Conservation (phyloP, 2,888 invertebrate genomes). For the Polymixis lichenea region DNA sequence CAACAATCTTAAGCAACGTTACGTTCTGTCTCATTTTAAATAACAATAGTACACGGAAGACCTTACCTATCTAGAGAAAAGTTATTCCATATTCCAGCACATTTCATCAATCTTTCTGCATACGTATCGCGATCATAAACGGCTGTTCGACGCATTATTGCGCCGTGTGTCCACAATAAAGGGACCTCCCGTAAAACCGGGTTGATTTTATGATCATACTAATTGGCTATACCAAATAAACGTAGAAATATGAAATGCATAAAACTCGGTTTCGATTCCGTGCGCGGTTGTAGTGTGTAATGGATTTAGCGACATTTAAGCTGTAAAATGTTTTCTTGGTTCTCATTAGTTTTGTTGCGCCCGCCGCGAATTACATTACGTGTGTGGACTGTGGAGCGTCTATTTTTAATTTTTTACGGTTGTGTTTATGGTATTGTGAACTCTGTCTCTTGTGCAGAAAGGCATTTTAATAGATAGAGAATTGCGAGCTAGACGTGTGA, state of each 20-base stretch:
- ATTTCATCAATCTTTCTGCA: conserved; percentile 40
- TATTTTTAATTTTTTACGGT: conserved; percentile 53
- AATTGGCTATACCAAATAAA: conserved; percentile 86
- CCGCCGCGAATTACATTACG: no score
- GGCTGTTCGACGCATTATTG: conserved; percentile 59
- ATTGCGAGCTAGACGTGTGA: conserved; percentile 53
- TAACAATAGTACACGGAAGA: conserved; percentile 52
- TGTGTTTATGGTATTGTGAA: conserved; percentile 64
- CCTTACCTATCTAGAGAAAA: conserved; percentile 17
- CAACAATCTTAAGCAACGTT: conserved; percentile 11
- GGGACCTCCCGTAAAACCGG: conserved; percentile 81
- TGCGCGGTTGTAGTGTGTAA: conserved; percentile 63
- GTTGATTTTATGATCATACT: conserved; percentile 82
- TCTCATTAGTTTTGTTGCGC: conserved; percentile 64
- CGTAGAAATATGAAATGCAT: conserved; percentile 79
- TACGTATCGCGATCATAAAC: conserved; percentile 23
- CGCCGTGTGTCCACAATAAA: conserved; percentile 68
- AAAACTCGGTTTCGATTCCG: conserved; percentile 69
- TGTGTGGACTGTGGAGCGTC: conserved; percentile 38
- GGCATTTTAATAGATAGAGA: conserved; percentile 53
- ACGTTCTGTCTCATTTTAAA: conserved; percentile 53
- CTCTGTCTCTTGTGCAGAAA: conserved; percentile 37
- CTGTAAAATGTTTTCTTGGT: conserved; percentile 59
- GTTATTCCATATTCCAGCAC: background rate
- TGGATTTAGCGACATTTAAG: conserved; percentile 72